Base-by-base conservation (phyloP, 2,888 invertebrate genomes). In the Eilema griseolum region DNA sequence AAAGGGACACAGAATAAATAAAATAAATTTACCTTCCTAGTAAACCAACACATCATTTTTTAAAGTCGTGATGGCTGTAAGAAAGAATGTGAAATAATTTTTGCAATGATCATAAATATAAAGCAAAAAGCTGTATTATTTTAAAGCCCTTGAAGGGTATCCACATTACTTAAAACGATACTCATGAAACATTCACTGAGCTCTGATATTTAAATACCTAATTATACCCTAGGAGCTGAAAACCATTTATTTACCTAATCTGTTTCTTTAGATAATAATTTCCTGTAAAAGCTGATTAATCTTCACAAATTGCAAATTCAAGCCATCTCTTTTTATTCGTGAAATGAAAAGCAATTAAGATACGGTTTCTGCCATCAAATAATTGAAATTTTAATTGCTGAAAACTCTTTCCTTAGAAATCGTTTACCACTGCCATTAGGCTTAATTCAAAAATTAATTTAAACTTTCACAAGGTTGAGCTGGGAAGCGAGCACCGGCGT, bases 371-470 rank as follows among this genome's bases (percentile, higher is more conserved):
- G 85, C 87, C 86, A 89, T 89, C 86, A 89, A 90, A 90, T 93
- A 91, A 93, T 92, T 93, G 88, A 90, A 92, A 92, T 90, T 92
- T 89, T 92, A 92, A 93, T 92, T 91, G 88, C 89, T 91, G 86
- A 90, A 93, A 94, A 92, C 92, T 93, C 92, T 93, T 93, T 94
- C 90, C 90, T 90, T 92, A 91, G 91, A 91, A 94, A 93, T 90
- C 92, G 90, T 92, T 93, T 93, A 93, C 93, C 93, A 89, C 89
- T 93, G 92, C 92, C 88, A 94, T 95, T 94, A 94, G 93, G 92
- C 93, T 92, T 93, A 93, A 94, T 94, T 93, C 93, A 93, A 95
- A 95, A 95, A 95, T 94, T 95, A 94, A 95, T 95, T 95, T 95
- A 93, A 95, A 95, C 93, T 95, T 94, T 92, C 90, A 92, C 93